Base-by-base conservation (phyloP, 2,113 vertebrate species). In the Gymnorhina tibicen region DNA sequence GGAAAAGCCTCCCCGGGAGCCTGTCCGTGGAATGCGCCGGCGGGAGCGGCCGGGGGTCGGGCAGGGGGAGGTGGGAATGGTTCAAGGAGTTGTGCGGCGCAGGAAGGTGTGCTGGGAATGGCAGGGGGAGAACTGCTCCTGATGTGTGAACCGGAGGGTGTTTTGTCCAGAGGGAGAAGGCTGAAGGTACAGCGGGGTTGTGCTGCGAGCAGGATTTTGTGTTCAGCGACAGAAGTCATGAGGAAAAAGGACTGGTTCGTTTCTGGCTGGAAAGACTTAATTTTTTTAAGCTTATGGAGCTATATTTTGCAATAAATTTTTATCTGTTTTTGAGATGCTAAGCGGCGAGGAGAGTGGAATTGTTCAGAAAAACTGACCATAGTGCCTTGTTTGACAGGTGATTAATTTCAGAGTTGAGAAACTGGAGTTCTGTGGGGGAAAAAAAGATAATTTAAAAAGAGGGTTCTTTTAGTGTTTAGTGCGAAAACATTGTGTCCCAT, bases 331-430 rank as follows among this genome's bases (percentile, higher is more conserved):
- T 32, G 80, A 68, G 81, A 37, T 84, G 70, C 26, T 28, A 6
- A 49, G 46, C 50, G 70, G 33, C 1, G 11, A 78, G 46, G n/a
- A 68, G 87, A 68, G 55, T 26, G 66, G 69, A 42, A 70, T 68
- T 69, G 66, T 35, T 82, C 32, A 27, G 69, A 26, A 91, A 63
- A 74, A 30, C 62, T 52, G 28, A 78, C 50, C 58, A 0, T 10
- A 30, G 67, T 35, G 85, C n/a, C 32, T 77, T 56, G 44, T 74
- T 92, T 96, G 91, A 95, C 90, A 94, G 73, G 84, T 82, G 84
- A 95, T 93, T 91, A 70, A 88, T 93, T 77, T 86, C 15, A 13
- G 62, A 76, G 79, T 90, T 88, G 58, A 67, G 79, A 67, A 64
- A 37, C n/a, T 39, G 41, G 66, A 85, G 78, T 90, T 84, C 23